These are phyloP conservation scores for Stomorhina lunata DNA, from an alignment of 2,888 invertebrate species.

Conservation along the genomic window DNA sequence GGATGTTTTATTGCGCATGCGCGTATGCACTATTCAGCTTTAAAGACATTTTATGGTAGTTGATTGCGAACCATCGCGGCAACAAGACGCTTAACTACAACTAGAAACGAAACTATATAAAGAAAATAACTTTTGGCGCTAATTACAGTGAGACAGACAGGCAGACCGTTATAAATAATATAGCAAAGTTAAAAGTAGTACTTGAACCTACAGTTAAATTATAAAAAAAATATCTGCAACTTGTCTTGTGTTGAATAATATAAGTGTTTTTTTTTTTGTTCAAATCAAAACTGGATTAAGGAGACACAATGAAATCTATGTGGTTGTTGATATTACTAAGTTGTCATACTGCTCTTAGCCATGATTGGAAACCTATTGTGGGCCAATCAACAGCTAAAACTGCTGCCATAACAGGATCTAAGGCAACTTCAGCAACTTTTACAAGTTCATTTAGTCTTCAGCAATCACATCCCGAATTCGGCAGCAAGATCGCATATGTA, in stretches of 20 bases:
- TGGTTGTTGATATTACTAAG: constrained; percentile 47
- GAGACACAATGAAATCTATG: constrained; percentile 34
- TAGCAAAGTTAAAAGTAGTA: background rate
- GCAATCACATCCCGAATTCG: constrained; percentile 77
- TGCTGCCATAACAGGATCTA: constrained; percentile 55
- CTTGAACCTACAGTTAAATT: background rate
- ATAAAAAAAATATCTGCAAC: background rate
- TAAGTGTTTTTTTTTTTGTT: background rate
- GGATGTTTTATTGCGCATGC: constrained; percentile 51
- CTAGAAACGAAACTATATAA: background rate
- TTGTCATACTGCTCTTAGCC: constrained; percentile 12
- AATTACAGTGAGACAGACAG: no score
- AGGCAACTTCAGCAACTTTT: constrained; percentile 52
- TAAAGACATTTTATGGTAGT: constrained; percentile 63
- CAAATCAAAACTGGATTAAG: constrained; percentile 41
- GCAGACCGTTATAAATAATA: constrained; percentile 44
- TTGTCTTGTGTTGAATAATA: constrained; percentile 4
- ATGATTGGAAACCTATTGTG: constrained; percentile 74
- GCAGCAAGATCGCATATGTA: constrained; percentile 58
- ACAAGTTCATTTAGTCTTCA: constrained; percentile 74
- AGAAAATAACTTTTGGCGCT: no score
- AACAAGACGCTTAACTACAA: constrained; percentile 60
- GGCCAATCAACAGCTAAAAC: constrained; percentile 61
- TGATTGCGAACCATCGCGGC: constrained; percentile 62
- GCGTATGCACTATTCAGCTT: constrained; percentile 48